These are phyloP conservation scores for Stramonita haemastoma DNA, from an alignment of 2,888 invertebrate species.

Conservation along the genomic window DNA sequence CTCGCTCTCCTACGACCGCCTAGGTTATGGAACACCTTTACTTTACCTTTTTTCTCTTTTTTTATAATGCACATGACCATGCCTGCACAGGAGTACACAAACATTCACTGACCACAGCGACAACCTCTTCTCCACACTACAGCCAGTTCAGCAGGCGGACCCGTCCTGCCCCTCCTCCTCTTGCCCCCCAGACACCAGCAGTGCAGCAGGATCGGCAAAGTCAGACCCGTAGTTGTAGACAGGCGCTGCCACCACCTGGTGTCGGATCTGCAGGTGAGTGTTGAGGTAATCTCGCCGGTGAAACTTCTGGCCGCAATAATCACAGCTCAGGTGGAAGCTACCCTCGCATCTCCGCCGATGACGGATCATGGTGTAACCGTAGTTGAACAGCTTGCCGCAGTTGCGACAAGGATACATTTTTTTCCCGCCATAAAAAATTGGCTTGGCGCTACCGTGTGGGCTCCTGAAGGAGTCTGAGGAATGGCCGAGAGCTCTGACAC, in stretches of 20 bases:
- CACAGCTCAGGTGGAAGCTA: constrained; percentile 28
- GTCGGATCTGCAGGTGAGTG: constrained; percentile 23
- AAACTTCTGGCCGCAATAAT: constrained; percentile 19
- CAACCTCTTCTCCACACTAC: too few relatives aligned
- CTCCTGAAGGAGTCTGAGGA: neutral
- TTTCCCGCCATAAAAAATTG: neutral
- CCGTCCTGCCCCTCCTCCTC: neutral
- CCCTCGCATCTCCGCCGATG: constrained; percentile 31
- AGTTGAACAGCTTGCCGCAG: constrained; percentile 26
- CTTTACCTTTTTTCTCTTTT: too few relatives aligned
- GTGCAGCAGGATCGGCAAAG: neutral
- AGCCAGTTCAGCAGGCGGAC: neutral
- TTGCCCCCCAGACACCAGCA: neutral
- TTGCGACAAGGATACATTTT: constrained; percentile 30
- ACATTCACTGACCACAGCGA: too few relatives aligned
- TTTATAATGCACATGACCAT: too few relatives aligned
- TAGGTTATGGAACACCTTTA: too few relatives aligned
- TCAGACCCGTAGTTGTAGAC: neutral
- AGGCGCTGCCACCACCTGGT: constrained; percentile 7
- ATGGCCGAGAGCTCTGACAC: neutral
- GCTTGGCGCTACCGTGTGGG: neutral
- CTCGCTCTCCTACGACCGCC: too few relatives aligned
- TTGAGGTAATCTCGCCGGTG: constrained; percentile 28
- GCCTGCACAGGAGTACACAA: neutral
- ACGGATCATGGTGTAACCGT: constrained; percentile 29